A percentile compares a stretch with the other conserved stretches of the same genome.
These are phyloP conservation scores for Lytechinus pictus DNA, from an alignment of 35 echinoderm and acorn worm genomes.

Conservation along the genomic window DNA sequence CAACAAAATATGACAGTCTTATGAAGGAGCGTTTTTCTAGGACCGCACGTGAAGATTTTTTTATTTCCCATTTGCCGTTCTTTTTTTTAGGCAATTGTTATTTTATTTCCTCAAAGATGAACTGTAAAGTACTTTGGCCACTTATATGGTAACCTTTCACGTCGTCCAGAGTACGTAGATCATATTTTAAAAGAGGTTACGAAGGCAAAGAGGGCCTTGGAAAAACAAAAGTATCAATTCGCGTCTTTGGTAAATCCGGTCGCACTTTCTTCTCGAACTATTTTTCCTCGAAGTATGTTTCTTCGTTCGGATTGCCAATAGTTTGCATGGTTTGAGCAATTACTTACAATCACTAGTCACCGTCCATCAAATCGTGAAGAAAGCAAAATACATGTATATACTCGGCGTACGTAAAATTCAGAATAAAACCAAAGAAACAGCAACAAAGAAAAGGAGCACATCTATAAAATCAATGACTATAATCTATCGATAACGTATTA, in stretches of 20 bases:
- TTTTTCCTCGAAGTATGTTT: neutral
- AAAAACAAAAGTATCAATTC: neutral
- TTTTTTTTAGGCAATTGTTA: neutral
- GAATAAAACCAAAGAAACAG: no score
- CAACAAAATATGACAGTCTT: constrained; percentile 20
- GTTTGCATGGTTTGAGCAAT: neutral
- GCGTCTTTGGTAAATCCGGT: neutral
- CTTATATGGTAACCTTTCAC: constrained; percentile 15
- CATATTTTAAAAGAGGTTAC: neutral
- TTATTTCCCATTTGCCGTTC: neutral
- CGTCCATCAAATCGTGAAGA: neutral
- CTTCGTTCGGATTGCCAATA: neutral
- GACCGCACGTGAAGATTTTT: constrained; percentile 16
- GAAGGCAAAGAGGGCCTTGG: neutral
- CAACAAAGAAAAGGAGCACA: no score
- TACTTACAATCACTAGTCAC: no score
- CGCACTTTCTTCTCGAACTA: neutral
- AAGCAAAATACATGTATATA: no score
- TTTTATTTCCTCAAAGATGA: constrained; percentile 6
- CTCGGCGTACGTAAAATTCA: no score
- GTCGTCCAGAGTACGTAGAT: constrained; percentile 14
- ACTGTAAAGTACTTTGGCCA: constrained; percentile 39
- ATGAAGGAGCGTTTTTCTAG: constrained; percentile 25
- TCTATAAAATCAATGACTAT: no score
- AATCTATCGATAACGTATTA: no score